phyloP scores from a whole-genome alignment of 2,113 vertebrate genomes.

The Kryptolebias marmoratus region DNA sequence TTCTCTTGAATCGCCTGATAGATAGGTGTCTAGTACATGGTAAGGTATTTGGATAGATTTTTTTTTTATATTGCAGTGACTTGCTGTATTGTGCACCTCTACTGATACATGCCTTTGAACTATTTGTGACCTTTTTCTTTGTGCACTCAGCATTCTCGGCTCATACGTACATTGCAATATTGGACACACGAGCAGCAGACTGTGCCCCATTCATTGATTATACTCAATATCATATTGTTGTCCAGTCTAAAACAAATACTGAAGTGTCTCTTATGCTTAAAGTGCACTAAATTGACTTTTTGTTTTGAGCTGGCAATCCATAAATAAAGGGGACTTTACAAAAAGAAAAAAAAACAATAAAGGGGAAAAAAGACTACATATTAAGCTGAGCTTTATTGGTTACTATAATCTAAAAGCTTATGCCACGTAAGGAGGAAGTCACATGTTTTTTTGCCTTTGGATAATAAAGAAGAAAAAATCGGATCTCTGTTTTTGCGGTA shows the following conservation, averaged over 20 bases:
- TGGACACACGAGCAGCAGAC: conserved; percentile 53
- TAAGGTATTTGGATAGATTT: conserved; percentile 33
- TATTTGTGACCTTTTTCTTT: conserved; percentile 56
- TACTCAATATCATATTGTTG: conserved; percentile 43
- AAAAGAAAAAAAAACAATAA: not conserved
- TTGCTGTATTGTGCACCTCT: conserved; percentile 20
- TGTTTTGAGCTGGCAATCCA: not conserved
- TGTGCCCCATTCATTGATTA: conserved; percentile 65
- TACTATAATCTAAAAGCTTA: conserved; percentile 8
- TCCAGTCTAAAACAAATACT: conserved; percentile 35
- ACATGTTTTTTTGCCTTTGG: conserved; percentile 13
- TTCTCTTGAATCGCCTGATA: conserved; percentile 36
- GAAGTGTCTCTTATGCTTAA: not conserved
- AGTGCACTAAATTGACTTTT: not conserved
- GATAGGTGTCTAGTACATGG: conserved; percentile 24
- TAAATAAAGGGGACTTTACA: too few relatives aligned
- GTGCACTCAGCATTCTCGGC: conserved; percentile 56
- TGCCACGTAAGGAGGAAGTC: conserved; percentile 9
- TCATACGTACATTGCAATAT: conserved; percentile 49
- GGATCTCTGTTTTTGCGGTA: conserved; percentile 20
- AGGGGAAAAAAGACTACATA: not conserved
- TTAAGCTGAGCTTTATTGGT: conserved; percentile 21
- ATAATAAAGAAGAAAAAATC: conserved; percentile 32
- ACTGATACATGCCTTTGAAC: conserved; percentile 46
- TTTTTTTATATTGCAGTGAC: conserved; percentile 25